Evolutionary conservation across 1,140 invertebrate species (phyloP), one percentile per base, ranked within the genome.

Genomic region (Nephotettix cincticeps): DNA sequence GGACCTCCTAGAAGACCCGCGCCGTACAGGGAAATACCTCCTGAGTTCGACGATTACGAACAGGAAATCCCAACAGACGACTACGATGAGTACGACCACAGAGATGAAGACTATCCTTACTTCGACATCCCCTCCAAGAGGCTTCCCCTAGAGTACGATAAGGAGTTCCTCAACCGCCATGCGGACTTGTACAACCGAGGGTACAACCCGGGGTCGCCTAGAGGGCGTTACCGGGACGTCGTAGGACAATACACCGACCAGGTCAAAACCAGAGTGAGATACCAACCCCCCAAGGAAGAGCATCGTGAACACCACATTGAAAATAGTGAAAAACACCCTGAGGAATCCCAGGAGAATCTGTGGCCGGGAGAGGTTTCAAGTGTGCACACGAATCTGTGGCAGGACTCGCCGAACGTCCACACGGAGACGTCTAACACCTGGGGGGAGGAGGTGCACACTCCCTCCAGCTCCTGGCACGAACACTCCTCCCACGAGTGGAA

Each of bases 1-100:
- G 51, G 27, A 29, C 51, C 32, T 54, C 30, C 29, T 11, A 32
- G 54, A 19, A 23, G 36, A 23, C 43, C 51, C 17, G n/a, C 66
- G 23, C 14, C 43, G n/a, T 36, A 54, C 54, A 70, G 54, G 36
- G 54, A 70, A 23, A 9, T 29, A 21, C 30, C 54, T 54, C 29
- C 17, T 13, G 68, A 70, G 19, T 63, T 63, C 29, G 68, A 70
- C 32, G 47, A 70, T 14, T 70, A 70, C 32, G 68, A 70, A 43
- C 54, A 70, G 23, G 68, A 70, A 19, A 67, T 67, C 21, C 40
- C 64, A 1, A 36, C 32, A 6, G 56, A 61, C 25, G 64, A 67
- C 21, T 67, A 67, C 23, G 68, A 70, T 23, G 58, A 63, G 4
- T 63, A 58, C 54, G 47, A 58, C 19, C 29, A 6, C 19, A 19